phyloP scores from a whole-genome alignment of 2,113 vertebrate genomes.

The human region GRCh38 chr17:79445501-79446000 shows the following conservation, averaged over 20 bases:
- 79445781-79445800: not conserved
- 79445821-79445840: not conserved
- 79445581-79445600: no score
- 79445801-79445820: not conserved
- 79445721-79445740: not conserved
- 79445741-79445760: not conserved
- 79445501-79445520: accelerated
- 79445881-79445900: accelerated
- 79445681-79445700: accelerated
- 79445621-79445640: no score
- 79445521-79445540: not conserved
- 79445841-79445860: not conserved
- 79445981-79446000: not conserved
- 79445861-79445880: not conserved
- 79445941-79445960: not conserved
- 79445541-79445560: not conserved
- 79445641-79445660: not conserved
- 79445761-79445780: not conserved
- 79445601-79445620: no score
- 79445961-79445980: no score
- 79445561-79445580: not conserved
- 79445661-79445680: no score
- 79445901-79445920: not conserved
- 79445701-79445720: not conserved
- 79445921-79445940: not conserved